phyloP scores from a whole-genome alignment of 2,888 invertebrate genomes.

The Cryptops parisi region DNA sequence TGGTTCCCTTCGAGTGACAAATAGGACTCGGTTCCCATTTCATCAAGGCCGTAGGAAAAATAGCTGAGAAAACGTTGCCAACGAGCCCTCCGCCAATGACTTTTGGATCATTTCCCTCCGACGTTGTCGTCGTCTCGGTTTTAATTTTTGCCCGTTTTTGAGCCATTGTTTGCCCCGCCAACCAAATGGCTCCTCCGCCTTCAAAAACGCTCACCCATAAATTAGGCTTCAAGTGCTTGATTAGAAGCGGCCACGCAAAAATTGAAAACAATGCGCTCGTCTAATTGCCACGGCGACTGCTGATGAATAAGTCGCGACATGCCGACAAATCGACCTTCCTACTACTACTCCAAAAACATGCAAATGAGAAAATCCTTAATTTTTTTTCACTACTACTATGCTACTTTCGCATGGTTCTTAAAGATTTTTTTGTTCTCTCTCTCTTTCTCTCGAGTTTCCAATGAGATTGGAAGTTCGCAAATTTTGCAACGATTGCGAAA shows the following conservation, averaged over 20 bases:
- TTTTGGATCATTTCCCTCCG: slow-evolving; percentile 3
- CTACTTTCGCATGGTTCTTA: too few relatives aligned
- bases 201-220: background rate
- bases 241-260: background rate
- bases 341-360: too few relatives aligned
- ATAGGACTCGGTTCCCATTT: background rate
- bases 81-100: background rate
- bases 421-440: too few relatives aligned
- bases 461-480: too few relatives aligned
- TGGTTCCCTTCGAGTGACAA: too few relatives aligned
- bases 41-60: background rate
- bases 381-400: too few relatives aligned
- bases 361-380: too few relatives aligned
- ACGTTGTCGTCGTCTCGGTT: too few relatives aligned
- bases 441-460: too few relatives aligned
- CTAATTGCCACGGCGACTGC: slow-evolving; percentile 1
- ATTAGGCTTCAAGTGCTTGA: slow-evolving; percentile 5
- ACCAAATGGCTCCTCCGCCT: background rate
- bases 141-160: slow-evolving; percentile 3
- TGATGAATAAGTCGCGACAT: background rate
- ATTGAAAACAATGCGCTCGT: background rate
- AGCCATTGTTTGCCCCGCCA: background rate
- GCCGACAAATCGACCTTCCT: background rate
- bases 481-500: too few relatives aligned
- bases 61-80: background rate